phyloP scores from a whole-genome alignment of 2,113 vertebrate species.

The Telmatochromis brachygnathus region DNA sequence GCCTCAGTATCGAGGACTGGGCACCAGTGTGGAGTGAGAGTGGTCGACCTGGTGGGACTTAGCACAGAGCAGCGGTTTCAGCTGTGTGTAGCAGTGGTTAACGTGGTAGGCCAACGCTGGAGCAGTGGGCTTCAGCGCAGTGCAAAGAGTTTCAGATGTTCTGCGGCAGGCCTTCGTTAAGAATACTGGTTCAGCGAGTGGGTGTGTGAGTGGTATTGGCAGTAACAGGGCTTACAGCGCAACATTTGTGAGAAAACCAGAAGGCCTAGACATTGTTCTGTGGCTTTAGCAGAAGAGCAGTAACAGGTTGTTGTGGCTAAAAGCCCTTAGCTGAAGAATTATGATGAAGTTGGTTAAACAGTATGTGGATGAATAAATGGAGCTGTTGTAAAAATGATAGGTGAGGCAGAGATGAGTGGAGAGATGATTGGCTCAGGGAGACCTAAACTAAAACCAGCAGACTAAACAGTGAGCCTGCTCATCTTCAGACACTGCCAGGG shows the following conservation, averaged over 20 bases:
- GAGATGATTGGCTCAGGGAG: conserved; percentile 12
- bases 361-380: background rate
- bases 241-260: conserved; percentile 7
- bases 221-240: background rate
- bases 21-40: conserved; percentile 41
- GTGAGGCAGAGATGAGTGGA: conserved; percentile 24
- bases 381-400: conserved; percentile 12
- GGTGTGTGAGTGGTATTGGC: conserved; percentile 38
- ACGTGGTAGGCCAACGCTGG: conserved; percentile 51
- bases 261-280: conserved; percentile 24
- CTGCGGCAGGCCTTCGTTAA: conserved; percentile 22
- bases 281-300: conserved; percentile 21
- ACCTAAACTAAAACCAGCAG: conserved; percentile 44
- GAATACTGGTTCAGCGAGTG: conserved; percentile 35
- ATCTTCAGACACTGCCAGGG: conserved; percentile 26
- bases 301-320: conserved; percentile 48
- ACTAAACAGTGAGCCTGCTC: conserved; percentile 47
- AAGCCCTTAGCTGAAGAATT: background rate
- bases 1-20: conserved; percentile 37
- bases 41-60: conserved; percentile 47
- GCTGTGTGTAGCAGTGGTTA: conserved; percentile 62
- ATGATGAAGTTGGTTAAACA: background rate
- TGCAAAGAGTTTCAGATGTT: conserved; percentile 47
- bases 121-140: conserved; percentile 34
- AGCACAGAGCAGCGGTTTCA: conserved; percentile 51